Conservation (phyloP, 2,888 invertebrate genomes). For the Aphodius granarius region DNA sequence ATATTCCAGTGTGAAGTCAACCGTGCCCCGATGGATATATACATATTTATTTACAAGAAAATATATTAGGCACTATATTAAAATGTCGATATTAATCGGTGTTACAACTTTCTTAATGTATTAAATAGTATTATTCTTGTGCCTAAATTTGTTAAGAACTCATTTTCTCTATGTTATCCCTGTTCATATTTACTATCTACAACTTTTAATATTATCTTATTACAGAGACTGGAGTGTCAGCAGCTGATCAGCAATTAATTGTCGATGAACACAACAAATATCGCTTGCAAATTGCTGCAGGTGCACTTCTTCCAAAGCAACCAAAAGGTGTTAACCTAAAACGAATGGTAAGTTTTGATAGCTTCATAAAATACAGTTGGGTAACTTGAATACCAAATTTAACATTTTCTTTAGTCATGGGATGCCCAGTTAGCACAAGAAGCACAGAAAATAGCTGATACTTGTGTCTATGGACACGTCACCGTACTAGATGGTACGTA, state of each 20-base stretch:
- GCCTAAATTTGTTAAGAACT: no score
- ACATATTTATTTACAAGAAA: no score
- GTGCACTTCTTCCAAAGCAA: slow-evolving; percentile 13
- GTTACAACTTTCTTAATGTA: no score
- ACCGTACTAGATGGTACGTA: slow-evolving; percentile 7
- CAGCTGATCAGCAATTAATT: not conserved
- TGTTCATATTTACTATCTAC: no score
- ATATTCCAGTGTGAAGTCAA: no score
- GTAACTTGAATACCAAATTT: not conserved
- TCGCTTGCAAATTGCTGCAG: slow-evolving; percentile 3
- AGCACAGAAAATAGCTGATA: slow-evolving; percentile 11
- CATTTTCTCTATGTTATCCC: no score
- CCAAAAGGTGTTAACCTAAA: slow-evolving; percentile 16
- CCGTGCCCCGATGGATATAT: no score
- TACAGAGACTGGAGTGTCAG: not conserved
- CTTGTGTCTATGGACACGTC: not conserved
- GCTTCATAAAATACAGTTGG: not conserved
- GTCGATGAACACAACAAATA: slow-evolving; percentile 16
- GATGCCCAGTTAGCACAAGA: slow-evolving; percentile 1
- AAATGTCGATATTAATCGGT: no score
- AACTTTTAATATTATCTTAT: not conserved
- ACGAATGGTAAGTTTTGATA: slow-evolving; percentile 11
- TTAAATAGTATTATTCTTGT: no score
- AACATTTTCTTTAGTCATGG: slow-evolving; percentile 10
- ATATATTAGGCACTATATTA: no score